Conservation (phyloP, 2,888 invertebrate species). For the Malacosoma neustria region DNA sequence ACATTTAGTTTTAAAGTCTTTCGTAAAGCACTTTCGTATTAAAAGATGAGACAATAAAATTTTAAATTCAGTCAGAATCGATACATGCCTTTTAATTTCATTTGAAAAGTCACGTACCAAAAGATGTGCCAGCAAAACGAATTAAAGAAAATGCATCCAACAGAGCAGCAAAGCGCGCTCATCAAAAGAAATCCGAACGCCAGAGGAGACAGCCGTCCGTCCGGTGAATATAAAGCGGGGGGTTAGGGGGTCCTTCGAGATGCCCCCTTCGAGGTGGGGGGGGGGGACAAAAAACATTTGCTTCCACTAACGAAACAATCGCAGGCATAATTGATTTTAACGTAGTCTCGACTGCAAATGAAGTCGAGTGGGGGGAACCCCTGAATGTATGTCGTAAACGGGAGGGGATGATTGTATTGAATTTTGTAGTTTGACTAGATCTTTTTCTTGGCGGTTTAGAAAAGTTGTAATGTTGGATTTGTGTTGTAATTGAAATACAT, state of each 20-base stretch:
- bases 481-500: conserved; percentile 1
- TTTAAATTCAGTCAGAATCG: too few relatives aligned
- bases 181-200: conserved; percentile 69
- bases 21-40: too few relatives aligned
- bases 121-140: too few relatives aligned
- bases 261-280: conserved; percentile 8
- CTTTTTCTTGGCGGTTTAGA: conserved; percentile 1
- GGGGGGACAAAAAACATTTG: conserved; percentile 54
- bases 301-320: conserved; percentile 70
- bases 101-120: too few relatives aligned
- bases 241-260: conserved; percentile 8
- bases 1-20: too few relatives aligned
- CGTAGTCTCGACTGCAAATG: conserved; percentile 58
- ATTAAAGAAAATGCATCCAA: conserved; percentile 36
- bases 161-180: conserved; percentile 39
- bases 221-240: conserved; percentile 57
- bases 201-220: conserved; percentile 40
- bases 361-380: conserved; percentile 30
- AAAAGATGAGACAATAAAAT: too few relatives aligned
- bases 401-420: conserved; percentile 8
- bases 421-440: conserved; percentile 10
- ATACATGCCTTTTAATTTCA: too few relatives aligned
- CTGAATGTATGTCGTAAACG: conserved; percentile 11
- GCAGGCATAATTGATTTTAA: conserved; percentile 71
- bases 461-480: background rate